Conservation (phyloP, 1,140 invertebrate genomes). For the Aethina tumida region DNA sequence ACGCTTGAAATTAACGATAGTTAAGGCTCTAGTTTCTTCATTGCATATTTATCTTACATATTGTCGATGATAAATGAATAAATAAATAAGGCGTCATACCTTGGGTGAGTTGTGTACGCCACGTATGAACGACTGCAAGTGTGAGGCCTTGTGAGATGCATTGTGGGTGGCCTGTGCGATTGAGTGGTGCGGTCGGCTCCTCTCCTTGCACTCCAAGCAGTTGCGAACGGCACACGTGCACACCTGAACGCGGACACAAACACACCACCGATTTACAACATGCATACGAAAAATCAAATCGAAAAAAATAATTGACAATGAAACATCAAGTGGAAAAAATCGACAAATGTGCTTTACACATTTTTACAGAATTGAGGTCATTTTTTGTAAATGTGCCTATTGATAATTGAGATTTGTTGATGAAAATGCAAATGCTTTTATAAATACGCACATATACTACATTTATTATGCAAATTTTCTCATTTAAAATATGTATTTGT, state of each 20-base stretch:
- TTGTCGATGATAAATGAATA: not conserved
- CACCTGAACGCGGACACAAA: slow-evolving; percentile 55
- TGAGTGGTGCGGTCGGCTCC: slow-evolving; percentile 55
- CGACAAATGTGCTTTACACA: slow-evolving; percentile 6
- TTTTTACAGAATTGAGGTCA: too few relatives aligned
- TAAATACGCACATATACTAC: too few relatives aligned
- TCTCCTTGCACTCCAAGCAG: slow-evolving; percentile 95
- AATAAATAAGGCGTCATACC: too few relatives aligned
- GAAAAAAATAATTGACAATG: not conserved
- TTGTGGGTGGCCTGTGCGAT: slow-evolving; percentile 37
- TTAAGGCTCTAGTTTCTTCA: slow-evolving; percentile 1
- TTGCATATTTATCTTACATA: not conserved
- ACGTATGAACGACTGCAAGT: slow-evolving; percentile 75
- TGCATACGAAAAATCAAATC: slow-evolving; percentile 4
- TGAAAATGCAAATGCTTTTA: too few relatives aligned
- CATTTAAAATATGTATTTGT: too few relatives aligned
- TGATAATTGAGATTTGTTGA: too few relatives aligned
- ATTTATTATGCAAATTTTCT: too few relatives aligned
- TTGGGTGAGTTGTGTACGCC: slow-evolving; percentile 79
- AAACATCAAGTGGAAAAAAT: not conserved
- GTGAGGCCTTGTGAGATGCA: slow-evolving; percentile 52
- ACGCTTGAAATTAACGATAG: too few relatives aligned
- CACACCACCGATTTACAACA: slow-evolving; percentile 11
- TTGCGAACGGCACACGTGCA: slow-evolving; percentile 97
- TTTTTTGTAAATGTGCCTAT: too few relatives aligned